Conservation (phyloP, 2,888 invertebrate species). For the Nymphalis urticae region DNA sequence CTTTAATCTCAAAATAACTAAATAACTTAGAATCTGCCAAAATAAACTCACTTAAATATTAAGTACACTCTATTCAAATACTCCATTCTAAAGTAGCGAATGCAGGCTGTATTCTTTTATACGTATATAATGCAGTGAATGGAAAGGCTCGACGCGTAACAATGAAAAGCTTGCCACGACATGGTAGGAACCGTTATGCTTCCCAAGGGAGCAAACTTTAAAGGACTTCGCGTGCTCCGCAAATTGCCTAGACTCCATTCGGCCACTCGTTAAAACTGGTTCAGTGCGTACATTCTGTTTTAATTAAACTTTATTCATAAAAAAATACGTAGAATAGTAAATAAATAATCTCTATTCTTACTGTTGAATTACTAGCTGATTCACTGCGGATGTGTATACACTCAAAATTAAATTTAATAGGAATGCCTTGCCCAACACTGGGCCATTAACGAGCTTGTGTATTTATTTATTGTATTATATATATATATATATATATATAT, state of each 20-base stretch:
- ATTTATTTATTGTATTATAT: too few species aligned
- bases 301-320: constrained; percentile 47
- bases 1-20: not conserved
- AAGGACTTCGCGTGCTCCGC: constrained; percentile 61
- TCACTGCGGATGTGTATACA: not conserved
- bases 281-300: constrained; percentile 44
- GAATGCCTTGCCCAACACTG: too few species aligned
- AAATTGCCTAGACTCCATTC: constrained; percentile 63
- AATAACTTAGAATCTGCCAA: not conserved
- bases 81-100: constrained; percentile 14
- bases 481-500: too few species aligned
- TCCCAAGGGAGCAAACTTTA: constrained; percentile 65
- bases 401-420: too few species aligned
- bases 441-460: too few species aligned
- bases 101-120: constrained; percentile 23
- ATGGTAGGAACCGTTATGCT: constrained; percentile 50
- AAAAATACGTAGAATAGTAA: constrained; percentile 5
- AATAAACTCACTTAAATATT: constrained; percentile 5
- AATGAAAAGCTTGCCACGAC: constrained; percentile 35
- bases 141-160: constrained; percentile 34
- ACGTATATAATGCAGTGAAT: constrained; percentile 28
- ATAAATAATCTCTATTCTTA: constrained; percentile 2
- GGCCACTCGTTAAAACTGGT: constrained; percentile 52
- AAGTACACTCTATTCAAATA: not conserved
- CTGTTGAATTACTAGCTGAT: not conserved